These are phyloP conservation scores for Thalpophila matura DNA, from an alignment of 2,888 invertebrate genomes.

Conservation along the genomic window DNA sequence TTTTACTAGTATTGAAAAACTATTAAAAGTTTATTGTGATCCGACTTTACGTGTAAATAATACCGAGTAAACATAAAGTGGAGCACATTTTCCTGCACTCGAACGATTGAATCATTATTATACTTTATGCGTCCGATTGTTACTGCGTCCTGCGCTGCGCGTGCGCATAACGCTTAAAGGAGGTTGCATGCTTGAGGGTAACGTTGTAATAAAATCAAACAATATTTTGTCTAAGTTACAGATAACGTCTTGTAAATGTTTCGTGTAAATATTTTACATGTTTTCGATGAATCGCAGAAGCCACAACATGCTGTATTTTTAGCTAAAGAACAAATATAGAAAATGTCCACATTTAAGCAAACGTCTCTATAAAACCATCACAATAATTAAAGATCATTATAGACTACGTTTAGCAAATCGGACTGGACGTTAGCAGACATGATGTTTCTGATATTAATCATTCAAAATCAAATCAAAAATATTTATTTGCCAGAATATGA, in stretches of 20 bases:
- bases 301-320: no score
- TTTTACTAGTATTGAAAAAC: background rate
- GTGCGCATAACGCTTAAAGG: slow-evolving; percentile 8
- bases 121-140: slow-evolving; percentile 62
- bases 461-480: no score
- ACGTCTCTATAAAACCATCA: no score
- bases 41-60: slow-evolving; percentile 6
- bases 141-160: slow-evolving; percentile 53
- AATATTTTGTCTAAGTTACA: background rate
- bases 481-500: no score
- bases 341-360: no score
- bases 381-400: no score
- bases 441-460: no score
- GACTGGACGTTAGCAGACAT: no score
- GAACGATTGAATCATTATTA: slow-evolving; percentile 66
- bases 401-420: no score
- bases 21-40: slow-evolving; percentile 4
- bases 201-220: slow-evolving; percentile 5
- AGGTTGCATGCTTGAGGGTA: slow-evolving; percentile 23
- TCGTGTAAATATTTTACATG: background rate
- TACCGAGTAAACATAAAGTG: slow-evolving; percentile 36
- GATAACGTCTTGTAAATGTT: background rate
- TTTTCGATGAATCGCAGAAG: no score
- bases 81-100: slow-evolving; percentile 54
- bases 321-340: no score